Conservation (phyloP, 2,888 invertebrate genomes). For the Anarsia innoxiella region DNA sequence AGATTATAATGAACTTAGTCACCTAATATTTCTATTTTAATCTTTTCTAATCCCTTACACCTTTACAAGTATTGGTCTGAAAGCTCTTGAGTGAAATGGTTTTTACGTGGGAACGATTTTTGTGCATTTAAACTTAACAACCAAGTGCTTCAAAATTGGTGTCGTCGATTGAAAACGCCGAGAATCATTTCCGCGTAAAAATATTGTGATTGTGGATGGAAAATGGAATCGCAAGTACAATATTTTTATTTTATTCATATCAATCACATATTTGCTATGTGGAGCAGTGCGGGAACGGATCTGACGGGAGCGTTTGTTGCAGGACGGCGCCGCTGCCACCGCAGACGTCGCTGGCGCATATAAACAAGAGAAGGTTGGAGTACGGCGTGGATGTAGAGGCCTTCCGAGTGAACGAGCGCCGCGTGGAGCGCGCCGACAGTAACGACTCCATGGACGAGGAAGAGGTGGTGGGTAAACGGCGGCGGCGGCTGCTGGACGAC, state of each 20-base stretch:
- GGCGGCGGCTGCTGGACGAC: conserved; percentile 66
- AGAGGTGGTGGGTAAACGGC: conserved; percentile 51
- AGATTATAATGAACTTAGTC: conserved; percentile 5
- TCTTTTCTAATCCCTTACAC: conserved; percentile 24
- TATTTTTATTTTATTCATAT: conserved; percentile 37
- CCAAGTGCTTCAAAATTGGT: conserved; percentile 62
- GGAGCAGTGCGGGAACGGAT: conserved; percentile 23
- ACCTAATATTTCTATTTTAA: too few relatives aligned
- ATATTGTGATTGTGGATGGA: conserved; percentile 74
- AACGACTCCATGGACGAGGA: conserved; percentile 67
- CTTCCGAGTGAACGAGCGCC: conserved; percentile 54
- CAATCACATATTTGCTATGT: conserved; percentile 28
- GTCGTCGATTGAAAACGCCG: conserved; percentile 70
- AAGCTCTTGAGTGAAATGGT: conserved; percentile 76
- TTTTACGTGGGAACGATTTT: conserved; percentile 77
- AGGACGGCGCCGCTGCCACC: conserved; percentile 72
- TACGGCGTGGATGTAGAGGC: conserved; percentile 72
- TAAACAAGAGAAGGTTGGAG: conserved; percentile 83
- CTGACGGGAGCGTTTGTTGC: conserved; percentile 51
- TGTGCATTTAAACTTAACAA: conserved; percentile 61
- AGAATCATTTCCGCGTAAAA: conserved; percentile 77
- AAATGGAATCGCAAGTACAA: conserved; percentile 73
- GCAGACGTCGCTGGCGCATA: conserved; percentile 77
- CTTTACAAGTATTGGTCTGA: conserved; percentile 56
- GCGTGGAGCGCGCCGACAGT: conserved; percentile 44